Base-by-base conservation (phyloP, 35 echinoderm and acorn worm species). In the Ptychodera flava region DNA sequence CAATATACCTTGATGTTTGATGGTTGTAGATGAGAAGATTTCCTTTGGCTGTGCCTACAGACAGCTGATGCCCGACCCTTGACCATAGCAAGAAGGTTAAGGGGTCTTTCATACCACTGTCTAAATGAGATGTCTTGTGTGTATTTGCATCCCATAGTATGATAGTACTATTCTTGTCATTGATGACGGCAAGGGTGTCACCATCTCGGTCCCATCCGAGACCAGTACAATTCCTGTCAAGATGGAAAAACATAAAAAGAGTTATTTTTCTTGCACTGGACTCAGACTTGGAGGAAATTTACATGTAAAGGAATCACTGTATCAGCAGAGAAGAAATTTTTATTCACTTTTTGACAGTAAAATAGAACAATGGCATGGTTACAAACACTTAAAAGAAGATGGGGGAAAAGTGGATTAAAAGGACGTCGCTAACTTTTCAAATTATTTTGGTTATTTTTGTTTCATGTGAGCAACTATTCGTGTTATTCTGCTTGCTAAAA, bases 81-180 rank as follows among this genome's bases (percentile, higher is more conserved):
- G 96, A 99, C 96, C 92, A 99, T 10, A 90, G 35, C 15, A 99
- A 75, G 52, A 89, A 94, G 30, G 88, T 83, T 31, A 99, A 76
- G 16, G 79, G 16, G 33, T 99, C 96, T 75, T 99, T 99, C 81
- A 99, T 94, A 28, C 96, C 96, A 88, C 96, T 99, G 84, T 97
- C 96, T n/a, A 99, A 85, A 83, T 99, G 96, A 29, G 81, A 89
- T 2, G 90, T 94, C 15, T 90, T 82, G 79, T 94, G 90, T 64
- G 85, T 93, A 85, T 99, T 99, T 28, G 92, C 96, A 84, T 99
- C 96, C 96, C 96, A 99, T 16, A 99, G 92, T 29, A 99, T 94
- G 33, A 99, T 90, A 0, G 94, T 88, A 30, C 90, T 88, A 78
- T 92, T 99, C 12, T 89, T 85, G 79, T 99, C 96, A 92, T 92